Evolutionary conservation across 2,797 vertebrate species (phyloP), one percentile per base, ranked within the genome.

Genomic region (Characodon lateralis): DNA sequence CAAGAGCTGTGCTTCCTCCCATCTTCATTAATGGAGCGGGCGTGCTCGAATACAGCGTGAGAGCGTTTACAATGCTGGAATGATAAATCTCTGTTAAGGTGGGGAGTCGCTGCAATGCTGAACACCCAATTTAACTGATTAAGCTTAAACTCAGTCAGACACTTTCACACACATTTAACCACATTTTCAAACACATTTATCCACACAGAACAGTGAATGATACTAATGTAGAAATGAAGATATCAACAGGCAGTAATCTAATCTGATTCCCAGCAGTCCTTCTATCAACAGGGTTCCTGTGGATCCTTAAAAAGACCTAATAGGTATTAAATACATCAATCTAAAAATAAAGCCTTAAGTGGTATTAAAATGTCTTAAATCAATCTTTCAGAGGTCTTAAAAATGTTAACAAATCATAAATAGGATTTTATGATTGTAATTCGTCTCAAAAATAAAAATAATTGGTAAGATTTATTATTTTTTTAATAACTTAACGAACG

Each of bases 11-110:
- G 85, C 82, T 69, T 72, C 28, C 83, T 90, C 78, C 75, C 88
- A 74, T 86, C 89, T 86, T 83, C 82, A 85, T 92, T 93, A 94
- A 93, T 87, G 81, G 91, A 89, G 86, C 85, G 50, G 89, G 85
- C 87, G 78, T 86, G 83, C 84, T 85, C 24, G 61, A 83, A 90
- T 89, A 87, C 87, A 89, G 91, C 84, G 84, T 93, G 93, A 92
- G 91, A 85, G 84, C 66, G 0, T 83, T 91, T 80, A 87, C 89
- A 89, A 93, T 87, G 80, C 59, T 10, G 24, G 72, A 83, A 86
- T 91, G 85, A 94, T 91, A 87, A 85, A 91, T 92, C 85, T 90
- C 73, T 39, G 26, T 73, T 53, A 90, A 92, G 88, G 86, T 87
- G 87, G 78, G 73, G 81, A 85, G 72, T 79, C 74, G 43, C 77